phyloP scores from a whole-genome alignment of 1,140 invertebrate species.

The Yoshiicerus persimilis region DNA sequence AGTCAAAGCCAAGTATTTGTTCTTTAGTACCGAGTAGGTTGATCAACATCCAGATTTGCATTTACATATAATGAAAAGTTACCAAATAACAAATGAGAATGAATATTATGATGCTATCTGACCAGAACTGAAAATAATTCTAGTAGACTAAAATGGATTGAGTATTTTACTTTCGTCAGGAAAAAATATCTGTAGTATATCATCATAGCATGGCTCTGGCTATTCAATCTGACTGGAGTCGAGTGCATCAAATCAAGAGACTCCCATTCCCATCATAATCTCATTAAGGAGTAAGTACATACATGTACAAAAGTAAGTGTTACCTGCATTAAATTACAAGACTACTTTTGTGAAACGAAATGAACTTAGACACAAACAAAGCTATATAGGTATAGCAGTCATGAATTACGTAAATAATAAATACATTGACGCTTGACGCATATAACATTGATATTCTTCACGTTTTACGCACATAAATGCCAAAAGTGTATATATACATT shows the following conservation, averaged over 20 bases:
- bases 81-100: not conserved
- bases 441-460: no score
- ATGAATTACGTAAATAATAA: no score
- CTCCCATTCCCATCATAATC: slow-evolving; percentile 5
- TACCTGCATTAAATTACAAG: not conserved
- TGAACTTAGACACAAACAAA: no score
- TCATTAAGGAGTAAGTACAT: not conserved
- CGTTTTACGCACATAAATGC: no score
- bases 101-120: not conserved
- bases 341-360: not conserved
- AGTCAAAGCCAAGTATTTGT: no score
- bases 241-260: not conserved
- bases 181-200: not conserved
- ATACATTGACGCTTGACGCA: no score
- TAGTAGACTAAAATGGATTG: not conserved
- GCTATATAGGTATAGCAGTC: no score
- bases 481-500: no score
- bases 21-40: not conserved
- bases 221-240: not conserved
- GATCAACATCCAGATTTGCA: not conserved
- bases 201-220: not conserved
- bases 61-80: not conserved
- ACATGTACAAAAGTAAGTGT: not conserved
- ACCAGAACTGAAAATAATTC: not conserved
- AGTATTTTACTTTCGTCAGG: not conserved